phyloP scores from a whole-genome alignment of 2,888 invertebrate species.

The Sisyra terminalis region DNA sequence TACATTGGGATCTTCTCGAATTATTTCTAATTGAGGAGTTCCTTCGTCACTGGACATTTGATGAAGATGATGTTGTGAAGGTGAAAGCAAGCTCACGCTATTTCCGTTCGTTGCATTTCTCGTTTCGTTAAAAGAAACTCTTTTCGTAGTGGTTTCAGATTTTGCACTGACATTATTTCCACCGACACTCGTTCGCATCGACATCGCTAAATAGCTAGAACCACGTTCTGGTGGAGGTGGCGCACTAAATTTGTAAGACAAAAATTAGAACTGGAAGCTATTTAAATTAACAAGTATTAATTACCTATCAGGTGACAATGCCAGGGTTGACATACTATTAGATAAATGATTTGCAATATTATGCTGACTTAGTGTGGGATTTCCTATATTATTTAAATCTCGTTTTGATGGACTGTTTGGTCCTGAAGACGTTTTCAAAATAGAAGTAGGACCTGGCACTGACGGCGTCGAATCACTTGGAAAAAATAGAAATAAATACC shows the following conservation, averaged over 20 bases:
- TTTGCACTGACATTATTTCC: slow-evolving; percentile 12
- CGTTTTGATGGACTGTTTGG: slow-evolving; percentile 8
- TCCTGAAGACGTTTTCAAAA: slow-evolving; percentile 7
- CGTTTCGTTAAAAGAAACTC: slow-evolving; percentile 25
- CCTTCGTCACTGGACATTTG: slow-evolving; percentile 12
- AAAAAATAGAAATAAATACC: background rate
- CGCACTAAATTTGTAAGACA: slow-evolving; percentile 22
- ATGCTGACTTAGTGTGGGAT: background rate
- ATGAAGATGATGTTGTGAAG: slow-evolving; percentile 19
- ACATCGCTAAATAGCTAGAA: slow-evolving; percentile 77
- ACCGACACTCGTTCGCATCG: slow-evolving; percentile 30
- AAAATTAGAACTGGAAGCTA: background rate
- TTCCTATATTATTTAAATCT: background rate
- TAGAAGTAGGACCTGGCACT: slow-evolving; percentile 2
- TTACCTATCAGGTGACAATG: slow-evolving; percentile 5
- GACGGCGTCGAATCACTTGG: slow-evolving; percentile 1
- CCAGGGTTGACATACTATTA: slow-evolving; percentile 3
- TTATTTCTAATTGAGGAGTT: slow-evolving; percentile 30
- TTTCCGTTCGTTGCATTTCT: slow-evolving; percentile 14
- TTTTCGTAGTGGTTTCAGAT: slow-evolving; percentile 14
- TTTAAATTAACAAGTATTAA: background rate
- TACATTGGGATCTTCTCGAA: slow-evolving; percentile 70
- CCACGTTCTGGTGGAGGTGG: slow-evolving; percentile 77
- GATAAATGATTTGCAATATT: slow-evolving; percentile 5
- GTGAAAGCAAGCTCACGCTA: slow-evolving; percentile 22